Base-by-base conservation (phyloP, 2,888 invertebrate genomes). In the Drosophila niveifrons region DNA sequence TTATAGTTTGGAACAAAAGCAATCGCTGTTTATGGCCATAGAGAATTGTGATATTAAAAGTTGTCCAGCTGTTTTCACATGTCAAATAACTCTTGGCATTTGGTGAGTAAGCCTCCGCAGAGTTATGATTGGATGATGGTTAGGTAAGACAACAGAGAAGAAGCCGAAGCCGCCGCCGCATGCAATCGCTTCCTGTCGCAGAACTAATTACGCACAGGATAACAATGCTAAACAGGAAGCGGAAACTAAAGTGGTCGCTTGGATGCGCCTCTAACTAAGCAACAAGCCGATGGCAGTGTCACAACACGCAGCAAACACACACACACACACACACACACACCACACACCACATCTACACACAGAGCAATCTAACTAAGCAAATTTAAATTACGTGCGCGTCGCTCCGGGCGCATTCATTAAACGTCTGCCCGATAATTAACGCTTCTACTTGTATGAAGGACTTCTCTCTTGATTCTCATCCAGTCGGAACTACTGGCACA, bases 331-430 rank as follows among this genome's bases (percentile, higher is more conserved):
- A 56, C 74, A 62, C 59, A 67, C 57, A 75, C 31, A 39, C 39
- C 2, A 11, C 3, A 52, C 48, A 50, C 59, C 62, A 41, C 62
- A 59, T 41, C 55, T 56, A 66, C 66, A 72, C 61, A 65, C 56
- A 79, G 72, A 75, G 78, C 82, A 78, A 74, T 74, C 74, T 74
- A 67, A 70, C 76, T 85, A 80, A 85, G 82, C 88, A 88, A 88
- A 84, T 84, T 85, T 82, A 85, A 88, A 88, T 88, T 66, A 88
- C 72, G 74, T 72, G 63, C 44, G 52, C 78, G 68, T 79, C 72
- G 69, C 88, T 77, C 82, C 82, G 87, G 80, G 80, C 75, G 84
- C 85, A 87, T 84, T 87, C 83, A 84, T 84, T 87, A 84, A 82
- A 82, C 64, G 87, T 78, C 79, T 71, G 80, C 56, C 82, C 65